Percentiles rank a stretch among this genome's conserved stretches.
These are phyloP conservation scores for Callaeas wilsoni DNA, from an alignment of 2,113 vertebrate genomes.

Conservation along the genomic window DNA sequence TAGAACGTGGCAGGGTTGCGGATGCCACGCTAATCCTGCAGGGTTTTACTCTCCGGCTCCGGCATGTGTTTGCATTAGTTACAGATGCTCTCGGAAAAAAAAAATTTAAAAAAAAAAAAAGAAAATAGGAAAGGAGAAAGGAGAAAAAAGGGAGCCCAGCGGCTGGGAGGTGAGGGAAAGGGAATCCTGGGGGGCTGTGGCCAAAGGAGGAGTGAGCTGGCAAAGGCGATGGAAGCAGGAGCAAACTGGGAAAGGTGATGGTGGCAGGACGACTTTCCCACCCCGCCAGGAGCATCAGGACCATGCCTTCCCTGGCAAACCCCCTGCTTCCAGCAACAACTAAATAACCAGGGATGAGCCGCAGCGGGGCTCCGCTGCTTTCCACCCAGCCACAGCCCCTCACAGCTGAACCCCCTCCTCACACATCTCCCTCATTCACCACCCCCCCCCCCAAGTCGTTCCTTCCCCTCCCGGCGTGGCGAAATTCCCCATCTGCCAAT, in stretches of 20 bases:
- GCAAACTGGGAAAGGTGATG: neutral
- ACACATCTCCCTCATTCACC: neutral
- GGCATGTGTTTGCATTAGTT: conserved; percentile 37
- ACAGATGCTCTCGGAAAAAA: neutral
- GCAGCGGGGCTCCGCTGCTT: neutral
- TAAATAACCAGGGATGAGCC: neutral
- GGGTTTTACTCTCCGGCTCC: conserved; percentile 18
- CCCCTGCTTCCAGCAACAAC: neutral
- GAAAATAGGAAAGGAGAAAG: neutral
- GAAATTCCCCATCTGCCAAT: conserved; percentile 66
- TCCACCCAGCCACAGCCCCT: neutral
- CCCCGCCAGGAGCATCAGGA: fast-evolving
- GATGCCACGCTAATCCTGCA: conserved; percentile 31
- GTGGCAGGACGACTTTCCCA: neutral
- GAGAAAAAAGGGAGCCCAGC: neutral
- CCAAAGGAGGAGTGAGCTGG: neutral
- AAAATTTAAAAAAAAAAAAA: neutral
- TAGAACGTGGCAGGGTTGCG: conserved; percentile 9
- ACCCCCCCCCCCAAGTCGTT: neutral
- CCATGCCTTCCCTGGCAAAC: neutral
- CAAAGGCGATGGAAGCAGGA: neutral
- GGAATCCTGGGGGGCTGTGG: neutral
- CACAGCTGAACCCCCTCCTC: neutral
- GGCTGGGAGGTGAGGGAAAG: neutral
- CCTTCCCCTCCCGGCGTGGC: conserved; percentile 8